phyloP scores from a whole-genome alignment of 1,140 invertebrate species.

The Alviniconcha marisindica region DNA sequence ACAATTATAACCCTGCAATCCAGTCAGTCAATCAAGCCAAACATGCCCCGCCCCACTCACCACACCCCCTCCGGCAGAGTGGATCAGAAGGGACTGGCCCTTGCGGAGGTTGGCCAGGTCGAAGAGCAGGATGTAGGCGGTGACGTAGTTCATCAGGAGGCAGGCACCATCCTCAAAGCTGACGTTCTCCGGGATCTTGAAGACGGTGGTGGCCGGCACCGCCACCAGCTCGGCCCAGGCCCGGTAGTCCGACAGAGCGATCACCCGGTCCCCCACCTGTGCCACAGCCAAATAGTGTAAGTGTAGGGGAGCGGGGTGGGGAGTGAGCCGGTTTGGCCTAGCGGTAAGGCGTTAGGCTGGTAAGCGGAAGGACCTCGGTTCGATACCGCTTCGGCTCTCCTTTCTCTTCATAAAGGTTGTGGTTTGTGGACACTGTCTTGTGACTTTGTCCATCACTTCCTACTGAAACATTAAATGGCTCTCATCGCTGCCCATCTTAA shows the following conservation, averaged over 20 bases:
- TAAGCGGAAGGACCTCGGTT: too few species aligned
- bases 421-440: too few species aligned
- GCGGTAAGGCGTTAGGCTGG: too few species aligned
- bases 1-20: too few species aligned
- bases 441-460: too few species aligned
- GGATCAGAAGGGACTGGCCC: constrained; percentile 88
- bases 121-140: constrained; percentile 91
- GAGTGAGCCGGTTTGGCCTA: too few species aligned
- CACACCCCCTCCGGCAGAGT: constrained; percentile 92
- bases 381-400: too few species aligned
- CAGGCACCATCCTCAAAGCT: constrained; percentile 87
- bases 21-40: neutral
- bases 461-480: too few species aligned
- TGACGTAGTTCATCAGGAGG: constrained; percentile 90
- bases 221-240: constrained; percentile 91
- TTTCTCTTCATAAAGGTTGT: too few species aligned
- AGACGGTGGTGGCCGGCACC: constrained; percentile 87
- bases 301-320: too few species aligned
- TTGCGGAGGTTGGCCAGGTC: constrained; percentile 86
- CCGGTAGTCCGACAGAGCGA: constrained; percentile 88
- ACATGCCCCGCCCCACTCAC: constrained; percentile 80
- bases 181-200: constrained; percentile 87
- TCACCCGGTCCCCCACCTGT: constrained; percentile 92
- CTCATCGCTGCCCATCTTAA: too few species aligned
- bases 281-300: too few species aligned